Evolutionary conservation across 2,888 invertebrate genomes (phyloP).

Genomic region (Lottia scabra): DNA sequence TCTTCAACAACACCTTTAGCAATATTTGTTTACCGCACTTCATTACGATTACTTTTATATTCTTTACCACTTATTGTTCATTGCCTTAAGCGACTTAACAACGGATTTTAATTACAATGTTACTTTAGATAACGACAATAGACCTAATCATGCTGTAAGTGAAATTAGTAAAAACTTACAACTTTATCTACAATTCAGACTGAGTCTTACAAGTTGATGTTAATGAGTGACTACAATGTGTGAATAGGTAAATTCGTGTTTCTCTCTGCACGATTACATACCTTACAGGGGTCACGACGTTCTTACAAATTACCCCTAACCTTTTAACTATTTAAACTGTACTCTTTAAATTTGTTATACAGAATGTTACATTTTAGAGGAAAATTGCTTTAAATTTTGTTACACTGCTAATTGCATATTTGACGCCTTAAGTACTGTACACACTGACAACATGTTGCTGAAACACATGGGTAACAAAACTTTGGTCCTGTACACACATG

Average conservation of each 20-base stretch:
- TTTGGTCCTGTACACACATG: too few relatives aligned
- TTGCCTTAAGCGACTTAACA: not conserved
- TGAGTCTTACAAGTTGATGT: not conserved
- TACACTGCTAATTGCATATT: too few relatives aligned
- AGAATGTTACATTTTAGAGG: too few relatives aligned
- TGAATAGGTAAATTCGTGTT: not conserved
- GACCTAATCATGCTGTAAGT: not conserved
- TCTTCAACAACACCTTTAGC: not conserved
- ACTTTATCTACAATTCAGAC: not conserved
- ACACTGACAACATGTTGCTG: too few relatives aligned
- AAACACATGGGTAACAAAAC: too few relatives aligned
- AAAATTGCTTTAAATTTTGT: too few relatives aligned
- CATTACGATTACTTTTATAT: not conserved
- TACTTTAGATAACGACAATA: not conserved
- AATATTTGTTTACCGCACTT: not conserved
- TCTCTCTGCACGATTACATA: too few relatives aligned
- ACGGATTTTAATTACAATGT: not conserved
- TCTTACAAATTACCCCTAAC: too few relatives aligned
- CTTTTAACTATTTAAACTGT: too few relatives aligned
- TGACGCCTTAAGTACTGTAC: too few relatives aligned
- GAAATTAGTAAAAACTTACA: not conserved
- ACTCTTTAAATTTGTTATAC: too few relatives aligned
- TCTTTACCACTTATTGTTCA: slow-evolving; percentile 1
- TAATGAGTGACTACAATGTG: not conserved
- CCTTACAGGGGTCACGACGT: too few relatives aligned